phyloP scores from a whole-genome alignment of 2,888 invertebrate genomes.

The Hartigia nigra region DNA sequence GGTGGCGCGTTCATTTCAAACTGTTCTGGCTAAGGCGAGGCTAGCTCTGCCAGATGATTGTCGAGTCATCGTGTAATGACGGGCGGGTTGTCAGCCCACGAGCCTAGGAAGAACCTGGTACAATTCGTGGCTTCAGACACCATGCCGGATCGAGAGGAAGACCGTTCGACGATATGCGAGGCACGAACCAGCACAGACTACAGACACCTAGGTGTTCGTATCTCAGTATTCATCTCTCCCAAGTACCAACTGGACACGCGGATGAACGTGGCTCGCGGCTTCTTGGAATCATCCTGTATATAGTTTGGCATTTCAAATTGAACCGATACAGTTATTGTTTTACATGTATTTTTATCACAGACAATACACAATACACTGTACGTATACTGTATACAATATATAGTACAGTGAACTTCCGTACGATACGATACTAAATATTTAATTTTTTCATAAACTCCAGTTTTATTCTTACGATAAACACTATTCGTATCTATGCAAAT shows the following conservation, averaged over 20 bases:
- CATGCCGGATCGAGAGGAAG: conserved; percentile 17
- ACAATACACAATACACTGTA: too few relatives aligned
- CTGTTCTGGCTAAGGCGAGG: neutral
- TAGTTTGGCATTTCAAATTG: conserved; percentile 17
- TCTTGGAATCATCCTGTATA: conserved; percentile 32
- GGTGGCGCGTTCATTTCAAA: neutral
- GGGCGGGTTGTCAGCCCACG: conserved; percentile 59
- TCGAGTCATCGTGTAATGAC: conserved; percentile 65
- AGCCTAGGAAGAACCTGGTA: conserved; percentile 39
- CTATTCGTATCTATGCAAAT: too few relatives aligned
- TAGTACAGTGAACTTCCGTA: too few relatives aligned
- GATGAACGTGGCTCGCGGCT: conserved; percentile 15
- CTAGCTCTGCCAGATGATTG: conserved; percentile 3
- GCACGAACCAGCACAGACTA: conserved; percentile 26
- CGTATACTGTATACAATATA: too few relatives aligned
- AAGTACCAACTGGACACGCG: conserved; percentile 4
- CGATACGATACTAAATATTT: too few relatives aligned
- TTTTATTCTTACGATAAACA: too few relatives aligned
- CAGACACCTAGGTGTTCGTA: conserved; percentile 38
- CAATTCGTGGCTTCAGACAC: conserved; percentile 43
- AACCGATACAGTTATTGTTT: conserved; percentile 2
- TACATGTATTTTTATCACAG: too few relatives aligned
- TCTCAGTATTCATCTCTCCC: conserved; percentile 20
- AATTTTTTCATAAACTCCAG: too few relatives aligned
- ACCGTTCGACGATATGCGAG: conserved; percentile 38